Conservation (phyloP, 1,140 invertebrate species). For the Calycopis cecrops region DNA sequence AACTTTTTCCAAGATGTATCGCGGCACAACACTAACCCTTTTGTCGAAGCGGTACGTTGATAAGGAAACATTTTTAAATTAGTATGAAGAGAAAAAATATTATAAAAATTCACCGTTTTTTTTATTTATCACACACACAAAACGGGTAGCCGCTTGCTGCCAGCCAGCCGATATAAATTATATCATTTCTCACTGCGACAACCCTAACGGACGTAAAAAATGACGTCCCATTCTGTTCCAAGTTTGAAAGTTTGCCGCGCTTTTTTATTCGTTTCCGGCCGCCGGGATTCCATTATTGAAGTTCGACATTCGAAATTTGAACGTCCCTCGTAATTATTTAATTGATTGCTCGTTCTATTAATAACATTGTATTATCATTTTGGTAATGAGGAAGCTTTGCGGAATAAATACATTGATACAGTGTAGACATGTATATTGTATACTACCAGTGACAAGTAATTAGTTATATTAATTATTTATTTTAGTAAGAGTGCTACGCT, state of each 20-base stretch:
- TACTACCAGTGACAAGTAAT: too few relatives aligned
- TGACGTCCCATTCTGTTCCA: conserved; percentile 67
- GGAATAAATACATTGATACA: too few relatives aligned
- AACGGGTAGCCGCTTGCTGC: conserved; percentile 69
- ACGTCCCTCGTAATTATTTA: conserved; percentile 14
- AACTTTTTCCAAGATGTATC: conserved; percentile 25
- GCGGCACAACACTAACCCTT: conserved; percentile 46
- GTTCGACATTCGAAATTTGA: conserved; percentile 35
- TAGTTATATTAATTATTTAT: too few relatives aligned
- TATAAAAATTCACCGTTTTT: conserved; percentile 52
- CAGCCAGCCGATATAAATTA: conserved; percentile 68
- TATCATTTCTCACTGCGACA: conserved; percentile 73
- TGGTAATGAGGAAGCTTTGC: not conserved
- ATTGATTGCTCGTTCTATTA: conserved; percentile 15
- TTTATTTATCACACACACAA: conserved; percentile 65
- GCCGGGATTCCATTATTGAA: conserved; percentile 63
- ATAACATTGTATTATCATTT: conserved; percentile 9
- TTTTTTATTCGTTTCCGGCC: conserved; percentile 72
- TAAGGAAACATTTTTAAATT: conserved; percentile 73
- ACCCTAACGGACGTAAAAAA: conserved; percentile 72
- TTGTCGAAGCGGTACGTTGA: conserved; percentile 68
- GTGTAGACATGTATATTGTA: too few relatives aligned
- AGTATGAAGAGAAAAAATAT: conserved; percentile 67
- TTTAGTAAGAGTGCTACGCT: too few relatives aligned
- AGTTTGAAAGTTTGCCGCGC: conserved; percentile 70